Conservation (phyloP, 2,113 vertebrate species). For the Mungos mungo region DNA sequence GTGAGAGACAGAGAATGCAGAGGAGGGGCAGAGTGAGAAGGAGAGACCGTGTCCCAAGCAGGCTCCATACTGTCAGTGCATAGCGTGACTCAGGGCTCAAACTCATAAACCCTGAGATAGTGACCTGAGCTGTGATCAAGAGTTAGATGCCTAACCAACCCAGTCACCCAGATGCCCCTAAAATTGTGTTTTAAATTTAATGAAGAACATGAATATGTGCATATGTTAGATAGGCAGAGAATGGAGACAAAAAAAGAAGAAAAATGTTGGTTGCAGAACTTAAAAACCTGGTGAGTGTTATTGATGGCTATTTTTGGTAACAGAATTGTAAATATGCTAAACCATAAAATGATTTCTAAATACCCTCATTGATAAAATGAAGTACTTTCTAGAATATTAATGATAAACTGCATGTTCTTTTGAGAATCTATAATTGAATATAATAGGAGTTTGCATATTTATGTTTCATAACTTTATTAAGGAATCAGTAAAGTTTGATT, state of each 20-base stretch:
- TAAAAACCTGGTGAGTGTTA: neutral
- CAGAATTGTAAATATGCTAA: neutral
- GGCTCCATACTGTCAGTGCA: too few species aligned
- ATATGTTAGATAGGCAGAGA: neutral
- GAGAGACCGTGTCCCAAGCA: too few species aligned
- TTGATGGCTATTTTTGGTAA: neutral
- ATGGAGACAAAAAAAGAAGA: neutral
- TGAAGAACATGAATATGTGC: neutral
- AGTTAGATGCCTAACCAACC: too few species aligned
- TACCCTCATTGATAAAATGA: neutral
- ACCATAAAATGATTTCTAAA: neutral
- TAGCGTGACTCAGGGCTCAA: too few species aligned
- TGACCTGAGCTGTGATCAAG: too few species aligned
- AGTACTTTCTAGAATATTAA: neutral
- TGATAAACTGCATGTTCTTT: neutral
- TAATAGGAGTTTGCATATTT: neutral
- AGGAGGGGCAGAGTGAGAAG: too few species aligned
- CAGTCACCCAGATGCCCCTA: too few species aligned
- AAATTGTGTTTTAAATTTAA: neutral
- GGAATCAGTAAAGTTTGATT: neutral
- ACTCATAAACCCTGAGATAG: too few species aligned
- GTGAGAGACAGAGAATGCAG: too few species aligned
- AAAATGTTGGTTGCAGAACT: neutral
- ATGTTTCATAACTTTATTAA: neutral
- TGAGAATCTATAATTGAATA: neutral